Base-by-base conservation (phyloP, 2,888 invertebrate species). In the Eulithis prunata region DNA sequence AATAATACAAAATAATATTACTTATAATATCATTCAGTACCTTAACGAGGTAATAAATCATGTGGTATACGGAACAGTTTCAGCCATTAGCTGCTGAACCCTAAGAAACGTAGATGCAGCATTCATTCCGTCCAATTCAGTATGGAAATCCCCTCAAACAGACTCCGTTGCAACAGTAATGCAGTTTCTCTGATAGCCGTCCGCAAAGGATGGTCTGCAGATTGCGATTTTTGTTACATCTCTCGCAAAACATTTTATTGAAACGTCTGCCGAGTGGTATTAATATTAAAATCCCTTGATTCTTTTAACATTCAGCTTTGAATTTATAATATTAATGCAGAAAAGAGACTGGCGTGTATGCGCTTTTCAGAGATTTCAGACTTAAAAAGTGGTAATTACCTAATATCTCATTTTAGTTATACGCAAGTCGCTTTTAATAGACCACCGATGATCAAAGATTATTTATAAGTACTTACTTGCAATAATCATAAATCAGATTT, bases 61-160 rank as follows among this genome's bases (percentile, higher is more conserved):
- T 21, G 49, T 11, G 21, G 49, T 21, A 13, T 41, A 41, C 6
- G 12, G 13, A 14, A 14, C 55, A 4, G 13, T 41, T 54, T 12
- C 14, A n/a, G 12, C 41, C 36, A 13, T 54, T 54, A 4, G 54
- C 11, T 32, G 2, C 45, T 11, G 52, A 59, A 45, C 32, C n/a
- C 14, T 45, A 56, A 51, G 38, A 28, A 58, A 10, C 57, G 14
- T 38, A 54, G 49, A n/a, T 47, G 45, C 56, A 51, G 8, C 62
- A 45, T 46, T 62, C 52, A 58, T 54, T 64, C 47, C 53, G 53
- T 47, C 57, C 53, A 58, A 64, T 58, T 64, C 58, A 13, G 63
- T 64, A 64, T 64, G 55, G 64, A 64, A 54, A 64, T 64, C 41
- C 45, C 51, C 51, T 64, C 64, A 64, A 55, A 64, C 64, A 59